Evolutionary conservation across 2,888 invertebrate genomes (phyloP), one percentile per base, ranked within the genome.

Genomic region (Ischnura elegans): DNA sequence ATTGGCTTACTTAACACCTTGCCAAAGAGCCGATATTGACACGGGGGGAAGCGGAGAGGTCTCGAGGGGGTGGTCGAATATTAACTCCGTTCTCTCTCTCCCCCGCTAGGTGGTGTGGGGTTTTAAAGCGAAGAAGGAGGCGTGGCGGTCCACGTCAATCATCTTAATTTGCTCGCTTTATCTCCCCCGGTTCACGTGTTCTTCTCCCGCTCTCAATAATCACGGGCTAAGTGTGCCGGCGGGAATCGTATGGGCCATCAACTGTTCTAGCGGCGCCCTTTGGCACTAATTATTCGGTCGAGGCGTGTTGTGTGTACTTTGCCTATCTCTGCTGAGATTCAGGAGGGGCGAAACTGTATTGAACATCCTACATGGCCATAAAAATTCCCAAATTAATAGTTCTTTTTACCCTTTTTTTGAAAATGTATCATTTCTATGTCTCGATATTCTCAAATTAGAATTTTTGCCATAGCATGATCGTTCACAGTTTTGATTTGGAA

Each of bases 1-100:
- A 76, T 76, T 76, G 76, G 36, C 76, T 76, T 76, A 36, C 76
- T 76, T 76, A 36, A 76, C 76, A 36, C 76, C 76, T 76, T 76
- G 76, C 76, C 36, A 13, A 6, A 5, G 29, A 8, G 8, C 10
- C 76, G 76, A 76, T 76, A 76, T 76, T 76, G 76, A 76, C 76
- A 36, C 76, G 76, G 76, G 36, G 51, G 51, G 51, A 25, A 76
- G 76, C 36, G 76, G 36, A 36, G 76, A 76, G 76, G 76, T 76
- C 76, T 76, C 25, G 13, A 76, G 76, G 29, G 76, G 36, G 36
- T 76, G n/a, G n/a, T 76, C 36, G 36, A 76, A 76, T 76, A 36
- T 76, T 76, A 76, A 36, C 76, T 76, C 76, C 76, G 6, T 76
- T n/a, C 36, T 1, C 61, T 61, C 8, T 6, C 13, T 47, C 5